phyloP scores from a whole-genome alignment of 1,140 invertebrate genomes.

The Melanaphis sacchari region DNA sequence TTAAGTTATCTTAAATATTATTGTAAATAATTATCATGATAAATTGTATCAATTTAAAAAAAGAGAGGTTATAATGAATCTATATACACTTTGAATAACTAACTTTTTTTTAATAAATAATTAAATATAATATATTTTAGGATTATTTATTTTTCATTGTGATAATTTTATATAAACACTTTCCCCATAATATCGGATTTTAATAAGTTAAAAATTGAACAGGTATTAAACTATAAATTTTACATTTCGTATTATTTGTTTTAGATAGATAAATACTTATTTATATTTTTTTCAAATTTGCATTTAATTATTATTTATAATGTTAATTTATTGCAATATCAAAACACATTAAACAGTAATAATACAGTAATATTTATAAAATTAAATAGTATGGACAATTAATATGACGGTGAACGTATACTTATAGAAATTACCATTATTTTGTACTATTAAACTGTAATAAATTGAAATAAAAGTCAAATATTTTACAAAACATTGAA shows the following conservation, averaged over 20 bases:
- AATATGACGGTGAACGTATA: not conserved
- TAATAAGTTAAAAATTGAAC: no score
- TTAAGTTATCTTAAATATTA: not conserved
- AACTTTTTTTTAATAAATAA: not conserved
- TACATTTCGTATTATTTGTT: not conserved
- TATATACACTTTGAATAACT: not conserved
- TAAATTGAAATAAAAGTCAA: not conserved
- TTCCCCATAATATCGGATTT: no score
- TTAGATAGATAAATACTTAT: not conserved
- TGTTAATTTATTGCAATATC: no score
- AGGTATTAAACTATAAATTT: not conserved
- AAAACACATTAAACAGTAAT: not conserved
- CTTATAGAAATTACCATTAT: not conserved
- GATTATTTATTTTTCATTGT: not conserved
- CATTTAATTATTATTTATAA: not conserved
- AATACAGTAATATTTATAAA: not conserved
- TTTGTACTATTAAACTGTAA: not conserved
- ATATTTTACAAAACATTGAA: not conserved
- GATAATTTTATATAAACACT: no score
- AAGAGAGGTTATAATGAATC: not conserved
- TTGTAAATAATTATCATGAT: no score
- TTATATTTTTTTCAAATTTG: not conserved
- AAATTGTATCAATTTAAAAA: not conserved
- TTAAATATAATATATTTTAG: not conserved
- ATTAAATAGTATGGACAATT: not conserved